phyloP scores from a whole-genome alignment of 2,888 invertebrate genomes.

The Fabriciana adippe region DNA sequence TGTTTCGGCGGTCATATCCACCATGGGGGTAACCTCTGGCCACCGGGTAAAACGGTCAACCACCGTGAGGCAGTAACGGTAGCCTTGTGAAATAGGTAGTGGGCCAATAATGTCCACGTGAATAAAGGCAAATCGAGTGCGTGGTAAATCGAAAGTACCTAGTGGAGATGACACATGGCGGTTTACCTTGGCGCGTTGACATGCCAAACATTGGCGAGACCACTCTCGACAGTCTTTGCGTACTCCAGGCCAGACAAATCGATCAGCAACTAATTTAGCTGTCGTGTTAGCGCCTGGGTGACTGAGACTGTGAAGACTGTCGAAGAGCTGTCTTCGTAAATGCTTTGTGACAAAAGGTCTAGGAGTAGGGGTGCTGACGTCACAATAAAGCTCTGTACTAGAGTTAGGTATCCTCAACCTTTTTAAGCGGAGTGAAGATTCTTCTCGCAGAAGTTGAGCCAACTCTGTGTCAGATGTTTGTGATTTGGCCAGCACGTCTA shows the following conservation, averaged over 20 bases:
- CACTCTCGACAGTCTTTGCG: constrained; percentile 39
- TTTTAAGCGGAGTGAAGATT: constrained; percentile 25
- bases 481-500: constrained; percentile 30
- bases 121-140: neutral
- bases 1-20: constrained; percentile 33
- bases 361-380: constrained; percentile 25
- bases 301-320: constrained; percentile 20
- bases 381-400: constrained; percentile 36
- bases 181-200: constrained; percentile 15
- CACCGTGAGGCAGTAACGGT: constrained; percentile 6
- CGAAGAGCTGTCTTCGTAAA: constrained; percentile 26
- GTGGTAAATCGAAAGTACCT: neutral
- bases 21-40: constrained; percentile 31
- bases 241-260: constrained; percentile 58
- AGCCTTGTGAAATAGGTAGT: neutral
- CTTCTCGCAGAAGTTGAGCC: constrained; percentile 18
- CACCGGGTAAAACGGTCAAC: neutral
- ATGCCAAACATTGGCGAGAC: neutral
- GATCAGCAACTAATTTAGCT: constrained; percentile 44
- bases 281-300: constrained; percentile 37
- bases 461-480: constrained; percentile 41
- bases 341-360: constrained; percentile 8
- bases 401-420: constrained; percentile 28
- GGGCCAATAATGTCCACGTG: constrained; percentile 19
- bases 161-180: constrained; percentile 9